Evolutionary conservation across 2,113 vertebrate genomes (phyloP).

Genomic region (Hystrix cristata): DNA sequence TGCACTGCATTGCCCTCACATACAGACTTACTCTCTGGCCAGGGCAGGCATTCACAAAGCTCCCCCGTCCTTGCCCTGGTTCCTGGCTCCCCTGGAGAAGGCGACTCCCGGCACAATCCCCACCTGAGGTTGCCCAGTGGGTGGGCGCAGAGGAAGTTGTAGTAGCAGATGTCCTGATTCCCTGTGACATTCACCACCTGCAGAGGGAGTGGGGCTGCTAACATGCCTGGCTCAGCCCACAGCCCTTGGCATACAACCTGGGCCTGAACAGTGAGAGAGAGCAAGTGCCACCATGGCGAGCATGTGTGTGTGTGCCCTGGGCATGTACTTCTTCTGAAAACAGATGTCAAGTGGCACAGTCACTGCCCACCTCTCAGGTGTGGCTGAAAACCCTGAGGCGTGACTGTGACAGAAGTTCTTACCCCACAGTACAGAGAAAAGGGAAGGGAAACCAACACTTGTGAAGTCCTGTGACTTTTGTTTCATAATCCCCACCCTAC

Average conservation of each 20-base stretch:
- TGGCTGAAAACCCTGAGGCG: not conserved
- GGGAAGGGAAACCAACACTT: slow-evolving; percentile 49
- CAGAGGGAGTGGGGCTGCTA: not conserved
- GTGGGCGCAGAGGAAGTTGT: slow-evolving; percentile 98
- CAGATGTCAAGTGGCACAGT: not conserved
- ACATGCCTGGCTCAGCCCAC: not conserved
- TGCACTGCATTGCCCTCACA: rapidly evolving
- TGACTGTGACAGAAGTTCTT: not conserved
- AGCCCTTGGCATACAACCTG: rapidly evolving
- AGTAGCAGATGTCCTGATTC: slow-evolving; percentile 99
- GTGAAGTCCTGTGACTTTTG: not conserved
- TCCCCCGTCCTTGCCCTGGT: rapidly evolving
- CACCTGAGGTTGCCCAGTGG: slow-evolving; percentile 97
- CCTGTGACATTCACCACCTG: slow-evolving; percentile 98
- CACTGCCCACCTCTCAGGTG: too few relatives aligned
- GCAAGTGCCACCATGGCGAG: not conserved
- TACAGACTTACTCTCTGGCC: not conserved
- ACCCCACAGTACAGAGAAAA: slow-evolving; percentile 4
- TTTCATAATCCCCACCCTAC: not conserved
- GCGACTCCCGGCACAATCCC: not conserved
- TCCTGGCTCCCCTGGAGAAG: too few relatives aligned
- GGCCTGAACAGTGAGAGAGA: not conserved
- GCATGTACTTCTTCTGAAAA: not conserved
- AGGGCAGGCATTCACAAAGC: too few relatives aligned
- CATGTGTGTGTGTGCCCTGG: not conserved